A percentile compares a stretch with the other conserved stretches of the same genome.
Conservation (phyloP, 2,888 invertebrate genomes). For the Drosophila nr. fundita region DNA sequence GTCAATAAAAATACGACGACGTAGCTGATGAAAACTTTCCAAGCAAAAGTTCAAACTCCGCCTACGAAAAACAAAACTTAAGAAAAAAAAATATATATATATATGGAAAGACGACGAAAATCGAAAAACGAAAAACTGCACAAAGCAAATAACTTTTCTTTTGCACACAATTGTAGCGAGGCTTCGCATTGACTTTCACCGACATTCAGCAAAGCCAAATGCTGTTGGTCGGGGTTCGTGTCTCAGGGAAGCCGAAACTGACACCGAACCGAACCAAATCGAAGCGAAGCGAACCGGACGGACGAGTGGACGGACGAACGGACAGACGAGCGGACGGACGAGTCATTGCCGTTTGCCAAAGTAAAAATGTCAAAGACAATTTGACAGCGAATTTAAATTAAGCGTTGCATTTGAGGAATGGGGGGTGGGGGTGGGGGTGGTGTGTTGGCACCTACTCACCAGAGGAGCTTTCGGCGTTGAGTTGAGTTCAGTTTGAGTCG, state of each 20-base stretch:
- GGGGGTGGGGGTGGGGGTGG: background rate
- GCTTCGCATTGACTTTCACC: slow-evolving; percentile 73
- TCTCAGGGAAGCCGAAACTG: slow-evolving; percentile 30
- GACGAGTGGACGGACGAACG: background rate
- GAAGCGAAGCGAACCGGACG: background rate
- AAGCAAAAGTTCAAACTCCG: slow-evolving; percentile 76
- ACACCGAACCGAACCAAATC: background rate
- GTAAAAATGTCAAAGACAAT: slow-evolving; percentile 74
- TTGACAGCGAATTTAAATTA: slow-evolving; percentile 70
- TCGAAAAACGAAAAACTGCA: slow-evolving; percentile 63
- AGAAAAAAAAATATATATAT: slow-evolving; percentile 3
- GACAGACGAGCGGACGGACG: slow-evolving; percentile 19
- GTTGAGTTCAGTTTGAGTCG: slow-evolving; percentile 27
- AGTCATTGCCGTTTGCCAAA: slow-evolving; percentile 40
- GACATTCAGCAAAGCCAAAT: slow-evolving; percentile 62
- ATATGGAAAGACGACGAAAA: slow-evolving; percentile 28
- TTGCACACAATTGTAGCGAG: slow-evolving; percentile 79
- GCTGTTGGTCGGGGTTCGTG: slow-evolving; percentile 19
- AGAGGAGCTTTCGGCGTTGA: background rate
- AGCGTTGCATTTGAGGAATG: slow-evolving; percentile 19
- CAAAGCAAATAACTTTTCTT: slow-evolving; percentile 75
- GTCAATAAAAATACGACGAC: slow-evolving; percentile 68
- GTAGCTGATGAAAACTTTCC: slow-evolving; percentile 60
- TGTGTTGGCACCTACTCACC: slow-evolving; percentile 4
- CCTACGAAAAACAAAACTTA: slow-evolving; percentile 64